Base-by-base conservation (phyloP, 1,140 invertebrate genomes). In the Leptinotarsa defecta region DNA sequence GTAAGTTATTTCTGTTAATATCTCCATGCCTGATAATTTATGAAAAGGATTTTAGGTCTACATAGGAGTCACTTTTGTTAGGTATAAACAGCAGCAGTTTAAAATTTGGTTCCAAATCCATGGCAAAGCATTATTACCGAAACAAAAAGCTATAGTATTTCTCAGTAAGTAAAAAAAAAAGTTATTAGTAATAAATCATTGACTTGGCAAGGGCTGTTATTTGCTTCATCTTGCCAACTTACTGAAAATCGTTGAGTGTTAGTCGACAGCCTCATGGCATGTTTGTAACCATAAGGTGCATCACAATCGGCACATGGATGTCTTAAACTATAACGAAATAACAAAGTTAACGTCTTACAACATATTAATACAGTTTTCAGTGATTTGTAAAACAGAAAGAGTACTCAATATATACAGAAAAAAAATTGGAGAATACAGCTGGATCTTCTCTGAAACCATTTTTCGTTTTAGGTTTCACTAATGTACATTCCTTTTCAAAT, bases 251-350 rank as follows among this genome's bases (percentile, higher is more conserved):
- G 80, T 75, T 86, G 84, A 4, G 96, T 96, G 84, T 98, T 91
- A 75, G 90, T 91, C 83, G 93, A 96, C 61, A 99, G 89, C 68
- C 89, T 90, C 92, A 99, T 96, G 83, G 96, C 92, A 87, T 99
- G 95, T 82, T 91, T 92, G 88, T 93, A 99, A 77, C 96, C 96
- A 85, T 99, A 99, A 17, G 98, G 96, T 75, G 95, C 91, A 68
- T 92, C 95, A 89, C 97, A 98, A 24, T 89, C 90, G 61, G 89
- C 85, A 84, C 97, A 98, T 19, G 79, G 79, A 48, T 77, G 74
- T 68, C 27, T 48, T 74, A 80, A 77, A 78, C 79, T 80, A 80
- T 75, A 80, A 79, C 43, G 20, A 74, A 73, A 74, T 61, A 73
- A 48, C 52, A 57, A 57, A 57, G 52, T 57, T 57, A 15, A 57